Evolutionary conservation across 2,888 invertebrate genomes (phyloP).

Genomic region (Acanthoscelides obtectus): DNA sequence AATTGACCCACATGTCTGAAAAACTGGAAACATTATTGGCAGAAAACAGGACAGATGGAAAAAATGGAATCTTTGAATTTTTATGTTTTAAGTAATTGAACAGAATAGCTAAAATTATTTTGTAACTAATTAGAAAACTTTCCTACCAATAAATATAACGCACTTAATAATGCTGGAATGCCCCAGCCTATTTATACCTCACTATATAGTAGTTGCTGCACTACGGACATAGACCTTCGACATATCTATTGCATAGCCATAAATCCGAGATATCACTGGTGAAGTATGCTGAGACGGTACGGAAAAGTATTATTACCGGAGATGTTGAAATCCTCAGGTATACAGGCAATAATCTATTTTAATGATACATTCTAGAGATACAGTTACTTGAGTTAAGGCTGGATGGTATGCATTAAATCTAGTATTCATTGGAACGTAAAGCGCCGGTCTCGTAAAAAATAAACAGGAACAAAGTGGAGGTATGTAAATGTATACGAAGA

Average conservation of each 20-base stretch:
- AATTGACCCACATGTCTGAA: too few relatives aligned
- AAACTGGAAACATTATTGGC: too few relatives aligned
- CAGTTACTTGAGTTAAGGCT: slow-evolving; percentile 8
- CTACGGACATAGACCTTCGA: not conserved
- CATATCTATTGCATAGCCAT: not conserved
- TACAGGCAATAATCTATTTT: slow-evolving; percentile 8
- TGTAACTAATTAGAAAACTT: too few relatives aligned
- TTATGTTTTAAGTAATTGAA: too few relatives aligned
- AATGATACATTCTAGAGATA: slow-evolving; percentile 11
- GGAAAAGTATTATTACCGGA: not conserved
- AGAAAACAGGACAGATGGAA: too few relatives aligned
- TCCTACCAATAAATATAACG: too few relatives aligned
- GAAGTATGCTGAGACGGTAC: not conserved
- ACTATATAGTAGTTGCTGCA: not conserved
- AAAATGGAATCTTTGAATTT: too few relatives aligned
- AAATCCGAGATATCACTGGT: not conserved
- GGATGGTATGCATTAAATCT: slow-evolving; percentile 6
- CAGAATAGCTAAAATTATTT: too few relatives aligned
- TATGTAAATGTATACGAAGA: too few relatives aligned
- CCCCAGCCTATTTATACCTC: not conserved
- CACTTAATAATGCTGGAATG: too few relatives aligned
- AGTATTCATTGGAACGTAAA: slow-evolving; percentile 7
- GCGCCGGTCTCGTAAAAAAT: not conserved
- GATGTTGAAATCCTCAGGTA: not conserved
- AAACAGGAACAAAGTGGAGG: too few relatives aligned